phyloP scores from a whole-genome alignment of 2,113 vertebrate genomes.

The Beaufortia kweichowensis region DNA sequence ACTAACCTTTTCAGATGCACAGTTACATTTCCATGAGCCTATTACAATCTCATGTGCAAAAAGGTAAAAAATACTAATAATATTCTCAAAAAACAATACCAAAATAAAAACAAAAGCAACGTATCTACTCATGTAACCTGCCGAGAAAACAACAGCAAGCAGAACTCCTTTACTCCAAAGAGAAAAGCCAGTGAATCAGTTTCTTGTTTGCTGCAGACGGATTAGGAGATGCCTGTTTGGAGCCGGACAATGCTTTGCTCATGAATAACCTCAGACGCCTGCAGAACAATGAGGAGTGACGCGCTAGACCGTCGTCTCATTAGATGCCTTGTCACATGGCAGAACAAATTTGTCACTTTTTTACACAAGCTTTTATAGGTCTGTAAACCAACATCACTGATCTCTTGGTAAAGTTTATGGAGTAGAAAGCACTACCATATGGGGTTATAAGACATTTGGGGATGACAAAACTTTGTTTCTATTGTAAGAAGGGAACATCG shows the following conservation, averaged over 20 bases:
- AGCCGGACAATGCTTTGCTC: constrained; percentile 49
- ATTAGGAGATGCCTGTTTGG: constrained; percentile 56
- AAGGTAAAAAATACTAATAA: neutral
- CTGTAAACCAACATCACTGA: constrained; percentile 24
- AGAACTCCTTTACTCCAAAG: constrained; percentile 1
- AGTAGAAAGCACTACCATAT: neutral
- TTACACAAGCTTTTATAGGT: constrained; percentile 20
- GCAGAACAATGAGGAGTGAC: constrained; percentile 53
- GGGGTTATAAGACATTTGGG: neutral
- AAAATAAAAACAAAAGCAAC: neutral
- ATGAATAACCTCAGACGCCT: constrained; percentile 48
- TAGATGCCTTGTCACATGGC: constrained; percentile 52
- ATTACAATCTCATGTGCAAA: neutral
- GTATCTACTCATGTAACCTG: constrained; percentile 16
- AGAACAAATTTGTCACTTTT: constrained; percentile 34
- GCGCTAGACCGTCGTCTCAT: constrained; percentile 48
- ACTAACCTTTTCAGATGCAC: neutral
- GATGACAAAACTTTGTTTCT: neutral
- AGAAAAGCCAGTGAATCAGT: constrained; percentile 29
- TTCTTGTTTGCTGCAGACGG: constrained; percentile 46
- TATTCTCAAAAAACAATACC: neutral
- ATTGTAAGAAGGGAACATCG: neutral
- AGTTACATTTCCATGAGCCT: neutral
- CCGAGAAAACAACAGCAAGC: neutral
- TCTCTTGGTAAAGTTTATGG: neutral